These are phyloP conservation scores for Fulica atra DNA, from an alignment of 2,113 vertebrate genomes.

Conservation along the genomic window DNA sequence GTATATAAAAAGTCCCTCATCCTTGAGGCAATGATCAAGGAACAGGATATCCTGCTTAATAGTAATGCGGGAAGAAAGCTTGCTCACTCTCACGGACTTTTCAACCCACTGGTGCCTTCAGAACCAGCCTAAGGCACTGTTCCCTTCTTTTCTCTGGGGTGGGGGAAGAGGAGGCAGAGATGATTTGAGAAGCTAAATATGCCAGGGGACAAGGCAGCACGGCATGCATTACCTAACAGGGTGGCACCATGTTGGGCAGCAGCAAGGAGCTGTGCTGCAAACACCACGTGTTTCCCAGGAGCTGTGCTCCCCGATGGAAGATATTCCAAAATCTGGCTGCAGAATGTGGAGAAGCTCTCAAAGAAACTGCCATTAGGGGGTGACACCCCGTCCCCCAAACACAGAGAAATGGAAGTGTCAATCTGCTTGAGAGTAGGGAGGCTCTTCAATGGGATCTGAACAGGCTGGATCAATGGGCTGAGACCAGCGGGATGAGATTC, in stretches of 20 bases:
- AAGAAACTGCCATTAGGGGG: not conserved
- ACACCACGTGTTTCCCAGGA: not conserved
- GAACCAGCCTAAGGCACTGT: not conserved
- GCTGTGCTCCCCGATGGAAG: not conserved
- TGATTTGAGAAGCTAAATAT: not conserved
- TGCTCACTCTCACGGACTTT: slow-evolving; percentile 54
- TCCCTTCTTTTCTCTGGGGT: not conserved
- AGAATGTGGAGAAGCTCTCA: not conserved
- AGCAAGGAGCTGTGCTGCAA: not conserved
- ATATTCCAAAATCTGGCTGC: not conserved
- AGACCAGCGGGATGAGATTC: too few relatives aligned
- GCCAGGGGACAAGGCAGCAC: not conserved
- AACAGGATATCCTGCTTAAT: slow-evolving; percentile 64
- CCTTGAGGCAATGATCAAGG: slow-evolving; percentile 53
- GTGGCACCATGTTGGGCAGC: accelerated
- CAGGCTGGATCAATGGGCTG: too few relatives aligned
- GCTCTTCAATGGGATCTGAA: too few relatives aligned
- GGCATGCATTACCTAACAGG: not conserved
- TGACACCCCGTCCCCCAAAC: not conserved
- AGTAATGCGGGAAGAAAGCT: slow-evolving; percentile 49
- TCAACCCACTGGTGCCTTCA: slow-evolving; percentile 37
- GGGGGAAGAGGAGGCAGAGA: not conserved
- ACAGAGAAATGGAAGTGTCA: not conserved
- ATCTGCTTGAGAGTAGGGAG: too few relatives aligned
- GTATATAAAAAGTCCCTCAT: slow-evolving; percentile 20